Percentiles rank a stretch among this genome's conserved stretches.
phyloP scores from a whole-genome alignment of 2,888 invertebrate species.

The Nymphalis polychloros region DNA sequence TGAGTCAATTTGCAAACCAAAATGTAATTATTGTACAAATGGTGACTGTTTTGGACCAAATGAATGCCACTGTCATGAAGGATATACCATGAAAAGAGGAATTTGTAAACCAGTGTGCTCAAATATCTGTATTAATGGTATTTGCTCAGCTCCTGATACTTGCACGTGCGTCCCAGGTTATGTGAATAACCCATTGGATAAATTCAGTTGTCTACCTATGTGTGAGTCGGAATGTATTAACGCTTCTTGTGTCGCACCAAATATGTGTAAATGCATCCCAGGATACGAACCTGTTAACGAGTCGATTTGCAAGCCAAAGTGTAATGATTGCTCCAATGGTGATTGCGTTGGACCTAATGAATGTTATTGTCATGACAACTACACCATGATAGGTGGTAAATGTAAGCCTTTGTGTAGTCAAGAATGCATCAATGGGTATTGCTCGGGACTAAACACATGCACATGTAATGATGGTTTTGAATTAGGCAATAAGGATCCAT shows the following conservation, averaged over 20 bases:
- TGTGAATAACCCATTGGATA: constrained; percentile 8
- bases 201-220: constrained; percentile 42
- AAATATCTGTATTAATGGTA: constrained; percentile 43
- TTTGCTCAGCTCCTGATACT: constrained; percentile 46
- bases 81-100: constrained; percentile 36
- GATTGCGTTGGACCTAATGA: constrained; percentile 42
- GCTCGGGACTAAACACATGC: constrained; percentile 47
- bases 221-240: constrained; percentile 49
- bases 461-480: constrained; percentile 42
- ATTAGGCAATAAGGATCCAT: constrained; percentile 14
- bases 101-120: constrained; percentile 46
- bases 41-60: constrained; percentile 48
- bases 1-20: constrained; percentile 37
- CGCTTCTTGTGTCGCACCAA: constrained; percentile 47
- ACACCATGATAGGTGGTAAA: constrained; percentile 34
- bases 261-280: constrained; percentile 45
- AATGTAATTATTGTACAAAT: constrained; percentile 50
- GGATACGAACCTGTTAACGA: constrained; percentile 4
- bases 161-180: constrained; percentile 47
- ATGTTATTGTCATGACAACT: constrained; percentile 46
- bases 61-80: constrained; percentile 43
- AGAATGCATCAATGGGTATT: constrained; percentile 46
- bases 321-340: constrained; percentile 53
- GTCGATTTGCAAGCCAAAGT: constrained; percentile 39
- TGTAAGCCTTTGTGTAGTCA: constrained; percentile 47